Conservation (phyloP, 1,140 invertebrate genomes). For the Wasmannia auropunctata region DNA sequence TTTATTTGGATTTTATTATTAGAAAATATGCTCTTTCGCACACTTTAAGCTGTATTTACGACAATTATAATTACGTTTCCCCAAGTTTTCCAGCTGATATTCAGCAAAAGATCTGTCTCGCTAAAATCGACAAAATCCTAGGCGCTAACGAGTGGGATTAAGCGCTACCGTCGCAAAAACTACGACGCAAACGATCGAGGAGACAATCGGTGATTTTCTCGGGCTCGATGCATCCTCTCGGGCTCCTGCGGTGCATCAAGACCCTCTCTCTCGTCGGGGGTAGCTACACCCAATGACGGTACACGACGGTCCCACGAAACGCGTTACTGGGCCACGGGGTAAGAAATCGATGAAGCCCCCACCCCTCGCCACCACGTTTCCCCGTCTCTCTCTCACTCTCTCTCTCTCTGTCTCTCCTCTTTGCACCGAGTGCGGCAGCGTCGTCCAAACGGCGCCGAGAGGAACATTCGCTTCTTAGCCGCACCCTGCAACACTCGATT, state of each 20-base stretch:
- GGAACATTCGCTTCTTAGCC: conserved; percentile 78
- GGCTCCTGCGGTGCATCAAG: conserved; percentile 34
- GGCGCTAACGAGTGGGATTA: conserved; percentile 9
- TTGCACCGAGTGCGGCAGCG: conserved; percentile 39
- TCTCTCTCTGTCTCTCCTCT: conserved; percentile 42
- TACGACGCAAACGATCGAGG: conserved; percentile 3
- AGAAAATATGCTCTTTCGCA: background rate
- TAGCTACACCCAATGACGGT: conserved; percentile 62
- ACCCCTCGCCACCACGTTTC: conserved; percentile 60
- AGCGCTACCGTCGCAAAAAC: background rate
- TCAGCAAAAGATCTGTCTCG: background rate
- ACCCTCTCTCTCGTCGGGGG: conserved; percentile 20
- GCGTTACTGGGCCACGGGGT: conserved; percentile 83
- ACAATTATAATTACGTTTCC: background rate
- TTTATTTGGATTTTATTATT: background rate
- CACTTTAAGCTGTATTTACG: background rate
- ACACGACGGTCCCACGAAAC: conserved; percentile 64
- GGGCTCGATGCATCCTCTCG: background rate
- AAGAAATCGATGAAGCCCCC: conserved; percentile 85
- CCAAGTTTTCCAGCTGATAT: background rate
- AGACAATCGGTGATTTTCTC: conserved; percentile 28
- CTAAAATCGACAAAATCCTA: background rate
- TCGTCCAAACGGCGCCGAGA: conserved; percentile 62
- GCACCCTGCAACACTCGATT: conserved; percentile 77
- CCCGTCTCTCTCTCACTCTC: no score